Evolutionary conservation across 2,113 vertebrate genomes (phyloP), one percentile per base, ranked within the genome.

Genomic region (Cephalophus harveyi): DNA sequence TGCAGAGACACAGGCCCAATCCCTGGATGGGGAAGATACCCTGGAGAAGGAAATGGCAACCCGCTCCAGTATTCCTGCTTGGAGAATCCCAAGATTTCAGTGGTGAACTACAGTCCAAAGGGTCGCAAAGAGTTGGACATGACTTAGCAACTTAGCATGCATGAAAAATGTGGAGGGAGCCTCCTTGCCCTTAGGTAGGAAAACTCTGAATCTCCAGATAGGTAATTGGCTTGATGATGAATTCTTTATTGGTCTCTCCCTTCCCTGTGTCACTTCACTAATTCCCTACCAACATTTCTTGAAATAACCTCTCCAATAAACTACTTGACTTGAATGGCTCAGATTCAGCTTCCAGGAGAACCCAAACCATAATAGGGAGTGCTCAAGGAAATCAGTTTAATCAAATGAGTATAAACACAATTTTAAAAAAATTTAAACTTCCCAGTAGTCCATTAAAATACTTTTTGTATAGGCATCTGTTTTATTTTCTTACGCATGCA

Each of bases 311-410:
- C 60, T 71, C 59, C 13, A 21, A 55, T 50, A 83, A 95, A 43
- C 27, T 16, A 13, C 71, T 84, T 67, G 25, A 30, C 55, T 57
- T 33, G 17, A 86, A 46, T 74, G 36, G 30, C 25, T 89, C 28
- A n/a, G 46, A 96, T 36, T 84, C 57, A 64, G 57, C 36, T 91
- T 96, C 85, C 59, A 10, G 74, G 60, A 96, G 16, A 96, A 79
- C 30, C 30, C 54, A 74, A 50, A 67, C 11, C 14, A 17, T 54
- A 89, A 36, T 7, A 50, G 25, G 21, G 23, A 71, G 50, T 33
- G n/a, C 14, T 93, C 48, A 67, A 67, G 76, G 88, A 96, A 87
- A 97, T 91, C 55, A 93, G 54, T 82, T 97, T 57, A 87, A 95
- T 76, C 92, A 83, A 92, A 76, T 64, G 52, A 60, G 4, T 36